Evolutionary conservation across 1,140 invertebrate genomes (phyloP).

Genomic region (Hydropsyche tenuis): DNA sequence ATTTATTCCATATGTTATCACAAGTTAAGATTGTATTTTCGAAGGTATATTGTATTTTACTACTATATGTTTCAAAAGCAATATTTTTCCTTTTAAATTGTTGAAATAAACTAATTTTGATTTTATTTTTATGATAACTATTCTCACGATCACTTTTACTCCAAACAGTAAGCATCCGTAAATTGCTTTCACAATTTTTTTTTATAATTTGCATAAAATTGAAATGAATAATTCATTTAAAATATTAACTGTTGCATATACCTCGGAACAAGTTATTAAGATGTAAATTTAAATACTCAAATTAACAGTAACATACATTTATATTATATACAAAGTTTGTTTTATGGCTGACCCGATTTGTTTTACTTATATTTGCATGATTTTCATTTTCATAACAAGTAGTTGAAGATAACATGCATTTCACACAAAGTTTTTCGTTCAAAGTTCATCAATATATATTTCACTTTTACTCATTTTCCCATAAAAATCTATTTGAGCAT

Average conservation of each 20-base stretch:
- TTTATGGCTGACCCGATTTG: background rate
- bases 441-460: background rate
- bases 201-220: too few relatives aligned
- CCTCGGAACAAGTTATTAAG: too few relatives aligned
- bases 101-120: background rate
- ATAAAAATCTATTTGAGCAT: too few relatives aligned
- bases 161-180: background rate
- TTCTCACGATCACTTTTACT: conserved; percentile 28
- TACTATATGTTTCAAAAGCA: background rate
- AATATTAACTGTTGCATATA: too few relatives aligned
- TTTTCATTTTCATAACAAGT: background rate
- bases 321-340: background rate
- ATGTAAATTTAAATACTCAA: conserved; percentile 12
- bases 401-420: background rate
- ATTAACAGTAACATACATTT: background rate
- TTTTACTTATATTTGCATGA: conserved; percentile 1
- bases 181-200: too few relatives aligned
- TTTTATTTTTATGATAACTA: conserved; percentile 11
- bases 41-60: conserved; percentile 20
- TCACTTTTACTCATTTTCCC: background rate
- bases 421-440: background rate
- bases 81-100: background rate
- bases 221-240: too few relatives aligned
- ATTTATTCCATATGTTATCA: conserved; percentile 12
- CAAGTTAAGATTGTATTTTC: conserved; percentile 22